These are phyloP conservation scores for Gobius niger DNA, from an alignment of 2,113 vertebrate species.

Conservation along the genomic window DNA sequence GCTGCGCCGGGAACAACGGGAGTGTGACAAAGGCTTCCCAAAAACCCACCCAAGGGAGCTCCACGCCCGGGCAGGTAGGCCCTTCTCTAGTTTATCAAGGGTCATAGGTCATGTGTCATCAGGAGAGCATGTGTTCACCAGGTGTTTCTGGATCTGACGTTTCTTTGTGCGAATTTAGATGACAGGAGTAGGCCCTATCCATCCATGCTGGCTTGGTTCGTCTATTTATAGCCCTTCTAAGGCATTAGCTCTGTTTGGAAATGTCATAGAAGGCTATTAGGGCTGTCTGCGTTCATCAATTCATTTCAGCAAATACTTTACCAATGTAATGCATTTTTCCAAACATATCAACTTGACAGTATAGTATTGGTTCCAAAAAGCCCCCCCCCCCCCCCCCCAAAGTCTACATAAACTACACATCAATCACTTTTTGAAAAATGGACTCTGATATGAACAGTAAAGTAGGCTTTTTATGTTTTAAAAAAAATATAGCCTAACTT, in stretches of 20 bases:
- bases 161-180: slow-evolving; percentile 26
- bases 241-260: slow-evolving; percentile 59
- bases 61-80: slow-evolving; percentile 69
- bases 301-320: too few relatives aligned
- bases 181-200: slow-evolving; percentile 12
- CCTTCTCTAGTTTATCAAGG: slow-evolving; percentile 23
- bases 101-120: slow-evolving; percentile 38
- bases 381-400: too few relatives aligned
- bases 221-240: slow-evolving; percentile 70
- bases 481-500: too few relatives aligned
- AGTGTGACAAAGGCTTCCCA: slow-evolving; percentile 58
- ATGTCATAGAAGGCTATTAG: slow-evolving; percentile 54
- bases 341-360: too few relatives aligned
- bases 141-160: not conserved
- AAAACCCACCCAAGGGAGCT: slow-evolving; percentile 32
- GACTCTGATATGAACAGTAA: too few relatives aligned
- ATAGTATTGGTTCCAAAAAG: too few relatives aligned
- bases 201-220: slow-evolving; percentile 30
- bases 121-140: not conserved
- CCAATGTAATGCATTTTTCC: too few relatives aligned
- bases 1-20: slow-evolving; percentile 54
- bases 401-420: too few relatives aligned
- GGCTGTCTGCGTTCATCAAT: slow-evolving; percentile 36
- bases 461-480: too few relatives aligned
- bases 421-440: too few relatives aligned